Percentiles rank a stretch among this genome's conserved stretches.
phyloP scores from a whole-genome alignment of 2,113 vertebrate genomes.

The Pavo muticus region DNA sequence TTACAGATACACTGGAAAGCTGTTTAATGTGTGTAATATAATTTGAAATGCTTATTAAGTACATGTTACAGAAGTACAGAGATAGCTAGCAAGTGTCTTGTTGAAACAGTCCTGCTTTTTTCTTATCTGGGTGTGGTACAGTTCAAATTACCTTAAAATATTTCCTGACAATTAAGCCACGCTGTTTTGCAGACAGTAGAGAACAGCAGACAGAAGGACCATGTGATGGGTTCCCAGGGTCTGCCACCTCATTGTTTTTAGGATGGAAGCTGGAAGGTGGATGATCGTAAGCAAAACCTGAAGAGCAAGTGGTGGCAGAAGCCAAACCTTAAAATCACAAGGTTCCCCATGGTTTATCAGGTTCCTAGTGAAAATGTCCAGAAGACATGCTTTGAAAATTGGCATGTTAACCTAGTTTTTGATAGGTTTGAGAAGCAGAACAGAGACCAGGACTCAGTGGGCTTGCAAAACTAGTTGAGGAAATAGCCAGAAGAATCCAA shows the following conservation, averaged over 20 bases:
- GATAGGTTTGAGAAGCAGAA: neutral
- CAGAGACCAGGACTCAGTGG: neutral
- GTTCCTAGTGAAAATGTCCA: neutral
- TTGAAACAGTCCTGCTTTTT: neutral
- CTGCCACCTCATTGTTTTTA: neutral
- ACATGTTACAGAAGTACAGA: neutral
- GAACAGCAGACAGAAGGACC: neutral
- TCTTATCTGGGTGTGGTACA: neutral
- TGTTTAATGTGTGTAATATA: neutral
- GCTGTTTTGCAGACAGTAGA: neutral
- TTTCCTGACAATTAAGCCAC: neutral
- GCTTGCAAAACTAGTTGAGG: neutral
- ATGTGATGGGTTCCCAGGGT: neutral
- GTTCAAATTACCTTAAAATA: neutral
- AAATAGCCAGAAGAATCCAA: neutral
- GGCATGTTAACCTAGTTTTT: accelerated
- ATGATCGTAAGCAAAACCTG: neutral
- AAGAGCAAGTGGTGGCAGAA: neutral
- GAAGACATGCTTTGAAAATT: neutral
- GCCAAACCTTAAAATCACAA: neutral
- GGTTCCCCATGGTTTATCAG: neutral
- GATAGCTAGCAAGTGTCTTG: neutral
- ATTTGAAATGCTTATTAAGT: neutral
- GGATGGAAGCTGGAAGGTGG: neutral
- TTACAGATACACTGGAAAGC: neutral